Evolutionary conservation across 2,797 vertebrate genomes (phyloP).

Genomic region (Lepidocolaptes lacrymiger): DNA sequence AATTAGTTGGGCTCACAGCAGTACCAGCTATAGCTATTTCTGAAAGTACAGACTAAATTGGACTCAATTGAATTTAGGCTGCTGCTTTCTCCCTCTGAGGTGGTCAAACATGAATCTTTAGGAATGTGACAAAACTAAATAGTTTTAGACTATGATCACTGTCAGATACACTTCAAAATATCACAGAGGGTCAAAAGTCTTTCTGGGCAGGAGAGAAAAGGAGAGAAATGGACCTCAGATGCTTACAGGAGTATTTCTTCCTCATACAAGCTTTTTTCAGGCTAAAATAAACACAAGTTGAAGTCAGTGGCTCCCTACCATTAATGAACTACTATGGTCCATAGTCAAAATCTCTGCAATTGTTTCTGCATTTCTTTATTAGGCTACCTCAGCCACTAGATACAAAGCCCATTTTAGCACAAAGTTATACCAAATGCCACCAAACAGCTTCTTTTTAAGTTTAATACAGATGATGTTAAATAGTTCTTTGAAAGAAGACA

Average conservation of each 20-base stretch:
- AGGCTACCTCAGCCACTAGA: neutral
- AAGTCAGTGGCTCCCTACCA: neutral
- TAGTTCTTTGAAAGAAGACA: neutral
- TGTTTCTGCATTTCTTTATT: neutral
- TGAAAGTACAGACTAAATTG: neutral
- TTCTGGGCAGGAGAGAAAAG: neutral
- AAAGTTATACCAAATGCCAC: neutral
- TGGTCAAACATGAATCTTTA: neutral
- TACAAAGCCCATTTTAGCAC: neutral
- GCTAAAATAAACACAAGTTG: neutral
- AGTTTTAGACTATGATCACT: neutral
- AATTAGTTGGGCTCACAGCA: neutral
- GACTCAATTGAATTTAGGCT: neutral
- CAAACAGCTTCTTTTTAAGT: neutral
- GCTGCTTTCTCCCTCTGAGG: neutral
- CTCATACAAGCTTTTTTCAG: neutral
- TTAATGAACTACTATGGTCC: neutral
- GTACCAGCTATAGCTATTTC: neutral
- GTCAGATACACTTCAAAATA: neutral
- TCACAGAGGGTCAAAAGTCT: rapidly evolving
- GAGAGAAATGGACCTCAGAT: neutral
- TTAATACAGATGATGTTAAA: neutral
- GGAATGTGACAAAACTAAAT: neutral
- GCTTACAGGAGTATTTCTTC: neutral
- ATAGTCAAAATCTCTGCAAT: neutral